These are phyloP conservation scores for Rhabdomys pumilio DNA, from an alignment of 2,797 vertebrate species.

Conservation along the genomic window DNA sequence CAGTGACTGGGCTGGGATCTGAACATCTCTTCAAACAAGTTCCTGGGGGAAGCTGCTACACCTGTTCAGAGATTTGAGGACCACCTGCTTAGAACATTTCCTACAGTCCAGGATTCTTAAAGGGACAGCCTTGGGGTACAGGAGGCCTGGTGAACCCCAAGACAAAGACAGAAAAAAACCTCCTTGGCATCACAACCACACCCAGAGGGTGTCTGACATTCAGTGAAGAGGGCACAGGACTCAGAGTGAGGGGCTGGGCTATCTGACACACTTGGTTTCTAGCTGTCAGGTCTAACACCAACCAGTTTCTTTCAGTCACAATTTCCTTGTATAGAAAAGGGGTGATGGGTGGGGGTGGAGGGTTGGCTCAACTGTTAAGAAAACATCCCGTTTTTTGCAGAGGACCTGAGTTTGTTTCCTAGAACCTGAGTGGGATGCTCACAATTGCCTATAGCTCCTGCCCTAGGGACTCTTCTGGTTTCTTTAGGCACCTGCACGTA, in stretches of 20 bases:
- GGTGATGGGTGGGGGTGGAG: constrained; percentile 54
- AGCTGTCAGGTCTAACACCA: constrained; percentile 53
- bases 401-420: background rate
- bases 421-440: background rate
- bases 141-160: background rate
- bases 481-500: background rate
- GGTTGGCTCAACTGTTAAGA: background rate
- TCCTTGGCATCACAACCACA: background rate
- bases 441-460: background rate
- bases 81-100: background rate
- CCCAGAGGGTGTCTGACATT: no score
- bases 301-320: constrained; percentile 74
- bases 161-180: background rate
- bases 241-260: background rate
- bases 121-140: background rate
- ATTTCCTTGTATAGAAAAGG: constrained; percentile 81
- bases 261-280: background rate
- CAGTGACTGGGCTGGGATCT: background rate
- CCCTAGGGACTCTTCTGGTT: background rate
- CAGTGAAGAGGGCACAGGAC: background rate
- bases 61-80: background rate
- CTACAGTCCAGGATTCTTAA: background rate
- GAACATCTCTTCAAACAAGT: background rate
- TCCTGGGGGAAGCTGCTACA: background rate
- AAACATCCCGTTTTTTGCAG: background rate